Evolutionary conservation across 2,888 invertebrate species (phyloP).

Genomic region (Mesoligia furuncula): DNA sequence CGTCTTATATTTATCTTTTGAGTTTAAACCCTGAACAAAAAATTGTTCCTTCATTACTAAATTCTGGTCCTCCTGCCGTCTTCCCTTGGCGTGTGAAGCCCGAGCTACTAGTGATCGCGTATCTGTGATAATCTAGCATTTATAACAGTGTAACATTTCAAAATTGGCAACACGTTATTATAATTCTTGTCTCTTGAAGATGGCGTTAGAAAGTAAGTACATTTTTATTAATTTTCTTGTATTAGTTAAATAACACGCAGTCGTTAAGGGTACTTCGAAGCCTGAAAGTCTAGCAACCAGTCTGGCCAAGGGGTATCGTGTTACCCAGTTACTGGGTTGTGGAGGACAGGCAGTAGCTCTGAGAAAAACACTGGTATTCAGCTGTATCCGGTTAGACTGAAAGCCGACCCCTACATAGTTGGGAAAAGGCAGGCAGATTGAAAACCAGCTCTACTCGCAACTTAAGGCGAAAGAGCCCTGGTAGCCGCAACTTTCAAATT

Average conservation of each 20-base stretch:
- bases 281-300: neutral
- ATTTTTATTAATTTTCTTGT: neutral
- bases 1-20: neutral
- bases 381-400: neutral
- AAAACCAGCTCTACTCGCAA: no score
- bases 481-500: no score
- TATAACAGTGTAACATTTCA: neutral
- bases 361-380: neutral
- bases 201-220: conserved; percentile 11
- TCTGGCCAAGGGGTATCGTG: neutral
- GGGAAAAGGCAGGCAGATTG: no score
- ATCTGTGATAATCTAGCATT: neutral
- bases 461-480: no score
- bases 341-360: neutral
- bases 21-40: neutral
- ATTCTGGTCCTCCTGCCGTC: neutral
- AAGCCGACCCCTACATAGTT: no score
- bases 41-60: no score
- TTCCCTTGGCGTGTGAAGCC: neutral
- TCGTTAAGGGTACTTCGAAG: neutral
- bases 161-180: neutral
- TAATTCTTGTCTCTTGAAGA: neutral
- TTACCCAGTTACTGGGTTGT: neutral
- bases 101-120: neutral
- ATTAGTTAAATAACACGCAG: no score